A percentile compares a stretch with the other conserved stretches of the same genome.
These are phyloP conservation scores for Gymnoscopelus microlampas DNA, from an alignment of 2,797 vertebrate genomes.

Conservation along the genomic window DNA sequence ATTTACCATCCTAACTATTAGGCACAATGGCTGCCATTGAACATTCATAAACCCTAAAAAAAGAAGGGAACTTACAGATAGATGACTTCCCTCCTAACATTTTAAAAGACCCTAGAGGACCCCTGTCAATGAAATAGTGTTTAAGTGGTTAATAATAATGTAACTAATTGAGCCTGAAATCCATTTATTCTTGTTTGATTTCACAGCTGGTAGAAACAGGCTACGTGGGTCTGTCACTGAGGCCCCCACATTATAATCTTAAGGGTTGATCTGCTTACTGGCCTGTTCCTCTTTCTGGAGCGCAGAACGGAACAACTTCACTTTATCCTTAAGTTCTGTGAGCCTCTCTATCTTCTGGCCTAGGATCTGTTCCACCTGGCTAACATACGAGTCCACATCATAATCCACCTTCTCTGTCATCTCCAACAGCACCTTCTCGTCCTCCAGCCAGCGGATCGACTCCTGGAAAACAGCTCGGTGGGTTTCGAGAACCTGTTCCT, in stretches of 20 bases:
- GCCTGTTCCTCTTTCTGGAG: slow-evolving; percentile 98
- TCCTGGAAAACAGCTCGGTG: slow-evolving; percentile 97
- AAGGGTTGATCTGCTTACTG: slow-evolving; percentile 98
- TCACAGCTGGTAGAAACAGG: slow-evolving; percentile 54
- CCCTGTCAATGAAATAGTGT: too few species aligned
- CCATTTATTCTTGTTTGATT: slow-evolving; percentile 37
- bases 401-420: slow-evolving; percentile 99
- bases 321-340: slow-evolving; percentile 97
- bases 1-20: too few species aligned
- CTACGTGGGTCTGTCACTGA: slow-evolving; percentile 65
- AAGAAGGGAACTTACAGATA: slow-evolving; percentile 52
- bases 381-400: slow-evolving; percentile 94
- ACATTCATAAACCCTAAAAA: slow-evolving; percentile 19
- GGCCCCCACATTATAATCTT: slow-evolving; percentile 79
- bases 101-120: slow-evolving; percentile 11
- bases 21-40: slow-evolving; percentile 2
- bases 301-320: slow-evolving; percentile 95
- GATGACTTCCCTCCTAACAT: slow-evolving; percentile 41
- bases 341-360: slow-evolving; percentile 97
- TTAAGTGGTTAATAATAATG: slow-evolving; percentile 40
- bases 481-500: slow-evolving; percentile 96
- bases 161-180: slow-evolving; percentile 55
- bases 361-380: slow-evolving; percentile 95
- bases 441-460: slow-evolving; percentile 95
- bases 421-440: slow-evolving; percentile 93